Percentiles rank a stretch among this genome's conserved stretches.
Evolutionary conservation across 2,888 invertebrate species (phyloP).

Genomic region (Blastobasis lacticolella): DNA sequence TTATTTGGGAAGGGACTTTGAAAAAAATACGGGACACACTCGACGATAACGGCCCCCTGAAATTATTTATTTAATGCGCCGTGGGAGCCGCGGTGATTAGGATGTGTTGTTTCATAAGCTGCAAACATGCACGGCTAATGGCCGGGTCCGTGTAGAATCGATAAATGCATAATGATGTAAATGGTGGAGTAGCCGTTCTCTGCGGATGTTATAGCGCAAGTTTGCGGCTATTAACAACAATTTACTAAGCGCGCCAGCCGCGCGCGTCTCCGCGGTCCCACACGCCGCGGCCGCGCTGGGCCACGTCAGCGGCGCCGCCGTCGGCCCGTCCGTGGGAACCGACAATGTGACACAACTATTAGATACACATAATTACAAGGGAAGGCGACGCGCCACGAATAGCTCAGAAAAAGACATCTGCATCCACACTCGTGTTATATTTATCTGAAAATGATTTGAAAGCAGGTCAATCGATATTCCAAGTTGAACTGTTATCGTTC

Average conservation of each 20-base stretch:
- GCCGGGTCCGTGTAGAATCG: slow-evolving; percentile 39
- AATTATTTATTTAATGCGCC: slow-evolving; percentile 4
- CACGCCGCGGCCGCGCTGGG: slow-evolving; percentile 22
- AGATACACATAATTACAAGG: slow-evolving; percentile 7
- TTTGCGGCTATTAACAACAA: slow-evolving; percentile 32
- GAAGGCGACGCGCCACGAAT: slow-evolving; percentile 1
- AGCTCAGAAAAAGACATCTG: slow-evolving; percentile 16
- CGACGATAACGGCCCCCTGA: neutral
- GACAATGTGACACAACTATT: slow-evolving; percentile 5
- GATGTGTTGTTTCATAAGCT: slow-evolving; percentile 17
- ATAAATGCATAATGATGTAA: slow-evolving; percentile 33
- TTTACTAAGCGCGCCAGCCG: slow-evolving; percentile 18
- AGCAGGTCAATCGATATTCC: slow-evolving; percentile 33
- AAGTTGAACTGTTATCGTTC: slow-evolving; percentile 8
- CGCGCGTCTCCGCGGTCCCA: slow-evolving; percentile 19
- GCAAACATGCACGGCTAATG: slow-evolving; percentile 30
- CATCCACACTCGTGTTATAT: slow-evolving; percentile 6
- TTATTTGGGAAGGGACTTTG: slow-evolving; percentile 44
- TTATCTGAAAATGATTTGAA: slow-evolving; percentile 16
- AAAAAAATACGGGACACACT: slow-evolving; percentile 24
- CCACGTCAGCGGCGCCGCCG: slow-evolving; percentile 31
- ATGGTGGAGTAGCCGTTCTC: slow-evolving; percentile 18
- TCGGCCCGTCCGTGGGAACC: slow-evolving; percentile 14
- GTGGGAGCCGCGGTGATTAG: neutral
- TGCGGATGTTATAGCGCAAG: slow-evolving; percentile 21